Conservation (phyloP, 1,140 invertebrate genomes). For the Dendroctonus valens region DNA sequence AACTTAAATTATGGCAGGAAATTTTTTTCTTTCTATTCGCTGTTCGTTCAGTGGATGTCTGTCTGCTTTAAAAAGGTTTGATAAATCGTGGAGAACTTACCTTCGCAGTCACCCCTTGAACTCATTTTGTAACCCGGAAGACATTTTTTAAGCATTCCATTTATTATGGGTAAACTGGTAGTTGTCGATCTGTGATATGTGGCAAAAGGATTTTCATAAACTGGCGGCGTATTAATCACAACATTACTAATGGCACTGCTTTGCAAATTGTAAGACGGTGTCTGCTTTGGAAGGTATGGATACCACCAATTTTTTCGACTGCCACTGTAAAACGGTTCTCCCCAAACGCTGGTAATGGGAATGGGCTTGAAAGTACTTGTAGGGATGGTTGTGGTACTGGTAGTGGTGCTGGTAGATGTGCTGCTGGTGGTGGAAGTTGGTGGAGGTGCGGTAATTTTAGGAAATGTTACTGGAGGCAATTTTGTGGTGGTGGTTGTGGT, state of each 20-base stretch:
- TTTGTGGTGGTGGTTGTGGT: constrained; percentile 10
- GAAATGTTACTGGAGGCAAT: background rate
- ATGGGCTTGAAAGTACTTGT: constrained; percentile 9
- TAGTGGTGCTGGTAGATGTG: background rate
- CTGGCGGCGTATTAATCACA: no score
- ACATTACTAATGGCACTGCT: no score
- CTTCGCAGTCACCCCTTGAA: constrained; percentile 53
- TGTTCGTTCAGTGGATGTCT: no score
- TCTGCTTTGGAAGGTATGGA: no score
- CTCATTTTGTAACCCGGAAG: constrained; percentile 58
- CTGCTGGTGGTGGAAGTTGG: constrained; percentile 11
- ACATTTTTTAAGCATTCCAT: constrained; percentile 46
- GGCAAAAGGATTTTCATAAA: no score
- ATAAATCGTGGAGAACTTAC: constrained; percentile 40
- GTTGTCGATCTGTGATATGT: background rate
- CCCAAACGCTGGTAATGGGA: constrained; percentile 15
- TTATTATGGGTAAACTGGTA: constrained; percentile 33
- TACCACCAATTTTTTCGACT: background rate
- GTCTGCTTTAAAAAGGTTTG: no score
- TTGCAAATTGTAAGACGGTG: no score
- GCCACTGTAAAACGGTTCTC: constrained; percentile 11
- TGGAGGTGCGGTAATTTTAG: background rate
- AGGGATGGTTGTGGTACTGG: background rate
- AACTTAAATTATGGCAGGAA: no score
- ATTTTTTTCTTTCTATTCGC: no score